A percentile compares a stretch with the other conserved stretches of the same genome.
Conservation (phyloP, 2,888 invertebrate species). For the Plagodis pulveraria region DNA sequence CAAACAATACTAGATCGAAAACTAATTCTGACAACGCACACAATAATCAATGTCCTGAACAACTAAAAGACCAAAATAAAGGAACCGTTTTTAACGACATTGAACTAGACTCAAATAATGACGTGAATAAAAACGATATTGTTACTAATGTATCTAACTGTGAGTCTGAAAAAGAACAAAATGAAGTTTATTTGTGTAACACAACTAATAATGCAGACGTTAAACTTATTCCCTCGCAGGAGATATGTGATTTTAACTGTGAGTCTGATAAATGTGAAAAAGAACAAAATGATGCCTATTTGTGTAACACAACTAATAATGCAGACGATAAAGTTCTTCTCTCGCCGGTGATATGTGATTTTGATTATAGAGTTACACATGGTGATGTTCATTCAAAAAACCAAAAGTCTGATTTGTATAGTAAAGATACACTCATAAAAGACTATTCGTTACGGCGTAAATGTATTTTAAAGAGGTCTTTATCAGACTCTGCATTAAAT, state of each 20-base stretch:
- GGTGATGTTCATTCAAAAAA: slow-evolving; percentile 4
- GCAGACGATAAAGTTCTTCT: neutral
- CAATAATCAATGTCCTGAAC: neutral
- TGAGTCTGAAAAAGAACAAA: neutral
- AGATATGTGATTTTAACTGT: neutral
- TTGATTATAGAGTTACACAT: neutral
- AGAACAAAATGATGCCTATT: neutral
- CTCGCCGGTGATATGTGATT: neutral
- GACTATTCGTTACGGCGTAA: slow-evolving; percentile 29
- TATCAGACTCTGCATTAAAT: slow-evolving; percentile 72
- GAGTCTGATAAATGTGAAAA: neutral
- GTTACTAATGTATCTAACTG: neutral
- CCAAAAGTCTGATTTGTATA: neutral
- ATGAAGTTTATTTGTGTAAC: neutral
- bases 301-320: neutral
- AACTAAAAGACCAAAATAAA: neutral
- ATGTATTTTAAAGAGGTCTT: slow-evolving; percentile 64
- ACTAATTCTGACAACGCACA: neutral
- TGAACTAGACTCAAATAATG: neutral
- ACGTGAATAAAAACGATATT: neutral
- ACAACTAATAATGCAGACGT: neutral
- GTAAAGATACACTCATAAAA: slow-evolving; percentile 7
- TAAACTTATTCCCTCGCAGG: neutral
- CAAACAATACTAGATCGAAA: neutral
- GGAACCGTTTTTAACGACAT: neutral